Percentiles rank a stretch among this genome's conserved stretches.
These are phyloP conservation scores for Polyommatus icarus DNA, from an alignment of 2,888 invertebrate species.

Conservation along the genomic window DNA sequence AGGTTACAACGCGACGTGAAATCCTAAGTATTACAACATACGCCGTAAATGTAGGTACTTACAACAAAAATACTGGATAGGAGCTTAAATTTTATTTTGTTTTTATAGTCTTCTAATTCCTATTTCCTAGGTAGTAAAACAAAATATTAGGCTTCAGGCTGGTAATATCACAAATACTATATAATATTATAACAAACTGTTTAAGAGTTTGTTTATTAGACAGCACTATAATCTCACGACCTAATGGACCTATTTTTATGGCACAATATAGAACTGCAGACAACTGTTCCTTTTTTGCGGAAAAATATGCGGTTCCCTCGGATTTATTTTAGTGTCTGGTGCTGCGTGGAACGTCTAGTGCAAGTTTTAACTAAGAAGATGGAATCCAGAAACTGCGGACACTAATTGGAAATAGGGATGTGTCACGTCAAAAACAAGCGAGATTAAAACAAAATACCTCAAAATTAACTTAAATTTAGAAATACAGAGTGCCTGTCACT, in stretches of 20 bases:
- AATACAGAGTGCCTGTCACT: conserved; percentile 40
- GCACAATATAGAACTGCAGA: too few species aligned
- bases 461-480: conserved; percentile 35
- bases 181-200: too few species aligned
- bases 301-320: background rate
- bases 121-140: too few species aligned
- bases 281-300: too few species aligned
- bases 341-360: background rate
- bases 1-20: background rate
- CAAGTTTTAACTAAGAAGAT: background rate
- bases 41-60: background rate
- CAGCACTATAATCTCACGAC: too few species aligned
- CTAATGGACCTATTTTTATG: too few species aligned
- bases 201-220: too few species aligned
- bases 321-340: background rate
- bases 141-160: too few species aligned
- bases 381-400: background rate
- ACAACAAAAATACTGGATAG: background rate
- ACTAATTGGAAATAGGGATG: conserved; percentile 17
- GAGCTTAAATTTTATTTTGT: too few species aligned
- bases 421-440: background rate
- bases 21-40: background rate
- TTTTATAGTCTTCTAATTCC: too few species aligned
- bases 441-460: conserved; percentile 31
- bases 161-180: too few species aligned